Evolutionary conservation across 2,113 vertebrate species (phyloP).

Genomic region (Chloebia gouldiae): DNA sequence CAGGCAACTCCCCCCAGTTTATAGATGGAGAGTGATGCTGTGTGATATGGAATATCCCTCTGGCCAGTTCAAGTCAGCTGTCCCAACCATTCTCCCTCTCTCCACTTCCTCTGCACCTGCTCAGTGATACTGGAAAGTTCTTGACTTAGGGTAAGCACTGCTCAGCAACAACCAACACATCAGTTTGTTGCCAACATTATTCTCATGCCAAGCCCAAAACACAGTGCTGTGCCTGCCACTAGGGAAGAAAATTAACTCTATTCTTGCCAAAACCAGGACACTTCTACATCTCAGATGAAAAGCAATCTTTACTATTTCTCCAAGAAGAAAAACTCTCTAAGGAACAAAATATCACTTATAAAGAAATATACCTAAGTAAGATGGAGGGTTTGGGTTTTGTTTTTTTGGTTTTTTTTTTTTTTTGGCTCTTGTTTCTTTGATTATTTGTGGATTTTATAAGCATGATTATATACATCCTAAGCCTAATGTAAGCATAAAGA

Average conservation of each 20-base stretch:
- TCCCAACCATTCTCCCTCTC: background rate
- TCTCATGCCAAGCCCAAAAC: background rate
- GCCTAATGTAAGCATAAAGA: background rate
- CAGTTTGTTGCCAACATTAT: background rate
- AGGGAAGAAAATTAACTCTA: background rate
- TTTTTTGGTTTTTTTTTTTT: background rate
- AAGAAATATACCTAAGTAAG: background rate
- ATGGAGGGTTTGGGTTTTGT: fast-evolving
- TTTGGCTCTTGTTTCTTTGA: background rate
- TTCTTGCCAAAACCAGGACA: background rate
- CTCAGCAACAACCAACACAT: background rate
- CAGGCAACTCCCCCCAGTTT: background rate
- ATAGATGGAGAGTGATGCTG: fast-evolving
- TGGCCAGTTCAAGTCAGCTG: background rate
- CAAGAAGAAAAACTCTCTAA: background rate
- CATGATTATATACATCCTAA: background rate
- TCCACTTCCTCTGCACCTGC: background rate
- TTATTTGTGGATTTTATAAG: background rate
- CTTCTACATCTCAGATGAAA: background rate
- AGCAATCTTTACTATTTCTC: background rate
- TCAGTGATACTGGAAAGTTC: background rate
- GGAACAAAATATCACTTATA: background rate
- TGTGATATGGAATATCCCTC: background rate
- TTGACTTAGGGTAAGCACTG: background rate
- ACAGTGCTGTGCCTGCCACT: no score